Conservation (phyloP, 2,797 vertebrate genomes). For the Nannoperca obscura region DNA sequence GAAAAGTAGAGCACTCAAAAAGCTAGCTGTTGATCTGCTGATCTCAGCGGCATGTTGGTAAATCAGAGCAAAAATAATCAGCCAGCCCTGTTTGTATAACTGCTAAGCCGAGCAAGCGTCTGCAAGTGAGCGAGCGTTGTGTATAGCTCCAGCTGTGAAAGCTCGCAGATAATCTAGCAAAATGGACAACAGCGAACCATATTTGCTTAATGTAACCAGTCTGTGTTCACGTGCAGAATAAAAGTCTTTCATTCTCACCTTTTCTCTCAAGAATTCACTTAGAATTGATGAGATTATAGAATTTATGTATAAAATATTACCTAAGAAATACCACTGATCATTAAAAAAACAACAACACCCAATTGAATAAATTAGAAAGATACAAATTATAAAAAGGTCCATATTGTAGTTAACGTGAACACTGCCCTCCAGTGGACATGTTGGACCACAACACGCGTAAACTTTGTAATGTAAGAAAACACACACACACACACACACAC, state of each 20-base stretch:
- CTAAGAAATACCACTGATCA: background rate
- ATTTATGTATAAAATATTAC: conserved; percentile 12
- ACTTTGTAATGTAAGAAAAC: background rate
- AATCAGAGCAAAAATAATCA: conserved; percentile 79
- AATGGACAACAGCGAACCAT: conserved; percentile 44
- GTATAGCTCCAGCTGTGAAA: conserved; percentile 60
- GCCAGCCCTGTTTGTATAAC: conserved; percentile 72
- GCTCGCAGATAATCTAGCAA: conserved; percentile 54
- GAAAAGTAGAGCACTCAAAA: conserved; percentile 77
- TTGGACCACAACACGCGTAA: background rate
- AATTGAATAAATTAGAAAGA: conserved; percentile 22
- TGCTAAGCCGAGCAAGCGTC: conserved; percentile 63
- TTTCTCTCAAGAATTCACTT: background rate
- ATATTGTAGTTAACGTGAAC: conserved; percentile 45
- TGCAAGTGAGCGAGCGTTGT: conserved; percentile 58
- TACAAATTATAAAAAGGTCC: background rate
- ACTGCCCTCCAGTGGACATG: conserved; percentile 67
- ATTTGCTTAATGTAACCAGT: conserved; percentile 50
- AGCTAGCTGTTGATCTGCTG: conserved; percentile 79
- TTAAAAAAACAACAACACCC: background rate
- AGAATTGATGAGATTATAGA: conserved; percentile 1
- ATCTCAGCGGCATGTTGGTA: conserved; percentile 78
- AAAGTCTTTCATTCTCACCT: background rate
- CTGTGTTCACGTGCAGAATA: conserved; percentile 14
- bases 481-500: conserved; percentile 20